Conservation (phyloP, 30 jellyfish, hydroid and myxozoan species). For the Aurelia coerulea region DNA sequence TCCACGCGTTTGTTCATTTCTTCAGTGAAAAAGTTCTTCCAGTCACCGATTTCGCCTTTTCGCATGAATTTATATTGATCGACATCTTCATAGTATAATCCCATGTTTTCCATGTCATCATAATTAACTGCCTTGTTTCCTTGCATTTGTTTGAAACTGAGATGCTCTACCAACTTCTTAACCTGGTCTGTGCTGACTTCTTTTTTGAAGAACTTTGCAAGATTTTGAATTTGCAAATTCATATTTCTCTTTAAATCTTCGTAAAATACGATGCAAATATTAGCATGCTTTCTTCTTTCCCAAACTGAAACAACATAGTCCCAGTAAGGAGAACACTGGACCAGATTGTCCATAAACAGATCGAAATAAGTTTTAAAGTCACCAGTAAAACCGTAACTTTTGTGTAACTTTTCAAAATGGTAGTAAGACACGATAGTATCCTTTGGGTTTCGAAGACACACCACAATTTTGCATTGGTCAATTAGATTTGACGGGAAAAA, state of each 20-base stretch:
- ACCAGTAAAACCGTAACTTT: neutral
- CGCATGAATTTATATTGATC: neutral
- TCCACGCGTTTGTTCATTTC: conserved; percentile 34
- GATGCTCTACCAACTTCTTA: neutral
- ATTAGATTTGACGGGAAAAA: neutral
- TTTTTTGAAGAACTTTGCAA: conserved; percentile 1
- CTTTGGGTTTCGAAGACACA: conserved; percentile 33
- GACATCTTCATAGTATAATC: neutral
- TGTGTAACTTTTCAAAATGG: neutral
- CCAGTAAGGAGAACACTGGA: neutral
- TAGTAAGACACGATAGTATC: conserved; percentile 18
- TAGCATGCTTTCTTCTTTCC: conserved; percentile 16
- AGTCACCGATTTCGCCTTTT: conserved; percentile 39
- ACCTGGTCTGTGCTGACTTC: neutral
- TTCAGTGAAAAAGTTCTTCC: conserved; percentile 21
- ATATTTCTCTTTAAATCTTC: conserved; percentile 13
- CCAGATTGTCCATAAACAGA: conserved; percentile 2
- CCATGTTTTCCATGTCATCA: neutral
- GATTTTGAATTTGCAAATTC: neutral
- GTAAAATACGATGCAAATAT: conserved; percentile 4
- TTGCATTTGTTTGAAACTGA: conserved; percentile 12
- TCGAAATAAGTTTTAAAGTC: no score
- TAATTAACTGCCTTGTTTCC: neutral
- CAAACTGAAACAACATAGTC: neutral
- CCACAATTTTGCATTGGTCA: conserved; percentile 11